Conservation (phyloP, 2,797 vertebrate genomes). For the Sebastes kiyomatsui region DNA sequence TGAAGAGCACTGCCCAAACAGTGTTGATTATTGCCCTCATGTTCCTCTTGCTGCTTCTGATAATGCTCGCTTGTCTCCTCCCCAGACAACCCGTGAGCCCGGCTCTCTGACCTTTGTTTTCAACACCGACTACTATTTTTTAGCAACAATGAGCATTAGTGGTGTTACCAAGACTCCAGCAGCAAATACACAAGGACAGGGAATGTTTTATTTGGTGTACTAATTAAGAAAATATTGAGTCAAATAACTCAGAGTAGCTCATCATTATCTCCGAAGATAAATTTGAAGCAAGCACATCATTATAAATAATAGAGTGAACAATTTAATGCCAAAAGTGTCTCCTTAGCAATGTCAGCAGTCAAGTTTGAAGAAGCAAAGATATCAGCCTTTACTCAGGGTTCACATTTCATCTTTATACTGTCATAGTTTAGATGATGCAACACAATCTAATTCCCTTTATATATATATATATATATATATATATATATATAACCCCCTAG, state of each 20-base stretch:
- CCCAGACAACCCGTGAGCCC: not conserved
- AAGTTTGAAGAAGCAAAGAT: not conserved
- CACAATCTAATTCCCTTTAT: not conserved
- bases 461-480: not conserved
- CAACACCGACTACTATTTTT: not conserved
- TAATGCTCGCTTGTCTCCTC: conserved; percentile 14
- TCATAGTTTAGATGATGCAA: not conserved
- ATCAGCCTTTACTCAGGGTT: not conserved
- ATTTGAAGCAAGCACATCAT: conserved; percentile 18
- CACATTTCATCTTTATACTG: not conserved
- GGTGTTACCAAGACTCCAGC: not conserved
- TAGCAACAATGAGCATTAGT: not conserved
- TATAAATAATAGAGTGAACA: conserved; percentile 14
- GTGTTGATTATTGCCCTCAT: conserved; percentile 33
- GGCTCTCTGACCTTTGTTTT: conserved; percentile 32
- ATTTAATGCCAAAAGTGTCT: not conserved
- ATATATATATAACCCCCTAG: not conserved
- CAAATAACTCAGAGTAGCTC: conserved; percentile 3
- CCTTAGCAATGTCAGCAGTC: not conserved
- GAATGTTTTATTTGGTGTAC: conserved; percentile 8
- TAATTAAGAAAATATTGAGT: conserved; percentile 15
- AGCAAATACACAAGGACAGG: not conserved
- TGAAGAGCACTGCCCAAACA: conserved; percentile 26
- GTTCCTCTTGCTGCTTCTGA: conserved; percentile 20
- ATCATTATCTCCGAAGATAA: conserved; percentile 3